Conservation (phyloP, 2,888 invertebrate species). For the Clusia tigrina region DNA sequence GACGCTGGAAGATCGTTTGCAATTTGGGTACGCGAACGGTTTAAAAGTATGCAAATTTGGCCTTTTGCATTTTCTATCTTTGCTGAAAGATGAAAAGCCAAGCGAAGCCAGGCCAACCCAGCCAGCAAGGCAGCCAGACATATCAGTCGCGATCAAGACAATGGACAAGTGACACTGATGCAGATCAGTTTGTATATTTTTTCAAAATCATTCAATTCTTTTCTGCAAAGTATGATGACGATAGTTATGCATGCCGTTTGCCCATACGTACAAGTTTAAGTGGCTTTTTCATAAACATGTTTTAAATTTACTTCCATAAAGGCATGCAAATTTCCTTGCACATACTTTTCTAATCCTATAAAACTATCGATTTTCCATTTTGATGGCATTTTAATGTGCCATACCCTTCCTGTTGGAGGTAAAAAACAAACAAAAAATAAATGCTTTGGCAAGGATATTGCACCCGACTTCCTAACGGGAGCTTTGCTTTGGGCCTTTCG, state of each 20-base stretch:
- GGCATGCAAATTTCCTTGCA: background rate
- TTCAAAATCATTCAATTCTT: conserved; percentile 1
- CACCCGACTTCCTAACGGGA: too few relatives aligned
- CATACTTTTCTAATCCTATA: too few relatives aligned
- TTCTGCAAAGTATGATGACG: background rate
- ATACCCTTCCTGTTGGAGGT: too few relatives aligned
- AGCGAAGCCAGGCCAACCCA: background rate
- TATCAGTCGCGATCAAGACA: background rate
- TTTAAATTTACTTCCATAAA: background rate
- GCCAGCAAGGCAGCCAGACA: too few relatives aligned
- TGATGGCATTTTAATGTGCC: too few relatives aligned
- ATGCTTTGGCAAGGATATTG: too few relatives aligned
- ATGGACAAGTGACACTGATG: conserved; percentile 12
- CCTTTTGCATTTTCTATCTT: conserved; percentile 5
- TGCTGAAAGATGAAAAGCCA: conserved; percentile 1
- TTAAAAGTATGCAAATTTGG: conserved; percentile 2
- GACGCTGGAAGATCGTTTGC: conserved; percentile 10
- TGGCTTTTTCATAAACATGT: background rate
- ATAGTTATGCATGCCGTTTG: background rate
- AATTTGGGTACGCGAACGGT: background rate
- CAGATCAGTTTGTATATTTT: conserved; percentile 5
- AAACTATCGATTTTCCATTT: too few relatives aligned
- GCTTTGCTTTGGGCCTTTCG: too few relatives aligned
- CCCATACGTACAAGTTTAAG: background rate
- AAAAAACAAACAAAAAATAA: too few relatives aligned